Evolutionary conservation across 2,113 vertebrate genomes (phyloP).

Genomic region (Alouatta palliata): DNA sequence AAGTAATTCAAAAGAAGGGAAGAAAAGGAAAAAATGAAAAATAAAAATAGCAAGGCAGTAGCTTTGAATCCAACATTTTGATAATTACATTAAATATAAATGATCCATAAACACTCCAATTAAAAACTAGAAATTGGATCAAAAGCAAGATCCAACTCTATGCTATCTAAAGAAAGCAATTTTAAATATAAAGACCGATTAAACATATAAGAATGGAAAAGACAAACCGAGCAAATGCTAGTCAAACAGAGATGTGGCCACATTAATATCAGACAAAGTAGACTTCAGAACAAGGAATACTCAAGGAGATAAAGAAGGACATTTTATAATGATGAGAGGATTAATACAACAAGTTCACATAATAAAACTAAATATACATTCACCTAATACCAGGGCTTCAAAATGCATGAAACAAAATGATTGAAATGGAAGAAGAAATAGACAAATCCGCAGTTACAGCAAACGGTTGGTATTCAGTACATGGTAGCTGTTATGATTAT

Average conservation of each 20-base stretch:
- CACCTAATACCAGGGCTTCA: not conserved
- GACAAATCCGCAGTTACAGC: not conserved
- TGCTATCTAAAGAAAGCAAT: not conserved
- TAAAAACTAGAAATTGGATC: not conserved
- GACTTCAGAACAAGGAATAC: not conserved
- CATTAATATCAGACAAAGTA: not conserved
- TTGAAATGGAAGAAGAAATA: not conserved
- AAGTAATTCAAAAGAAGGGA: not conserved
- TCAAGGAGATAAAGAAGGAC: not conserved
- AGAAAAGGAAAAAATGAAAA: not conserved
- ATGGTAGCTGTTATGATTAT: not conserved
- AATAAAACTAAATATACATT: not conserved
- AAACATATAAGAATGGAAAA: not conserved
- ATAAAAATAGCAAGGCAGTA: not conserved
- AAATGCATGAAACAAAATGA: conserved; percentile 13
- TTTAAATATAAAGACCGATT: not conserved
- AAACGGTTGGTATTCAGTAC: not conserved
- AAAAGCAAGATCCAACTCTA: not conserved
- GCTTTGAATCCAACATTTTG: not conserved
- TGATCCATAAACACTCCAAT: not conserved
- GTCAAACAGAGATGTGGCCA: not conserved
- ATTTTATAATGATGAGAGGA: not conserved
- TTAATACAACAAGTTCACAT: not conserved
- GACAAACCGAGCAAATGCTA: not conserved
- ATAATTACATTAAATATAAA: not conserved